Evolutionary conservation across 2,797 vertebrate genomes (phyloP), one percentile per base, ranked within the genome.

Genomic region (Tenualosa ilisha): DNA sequence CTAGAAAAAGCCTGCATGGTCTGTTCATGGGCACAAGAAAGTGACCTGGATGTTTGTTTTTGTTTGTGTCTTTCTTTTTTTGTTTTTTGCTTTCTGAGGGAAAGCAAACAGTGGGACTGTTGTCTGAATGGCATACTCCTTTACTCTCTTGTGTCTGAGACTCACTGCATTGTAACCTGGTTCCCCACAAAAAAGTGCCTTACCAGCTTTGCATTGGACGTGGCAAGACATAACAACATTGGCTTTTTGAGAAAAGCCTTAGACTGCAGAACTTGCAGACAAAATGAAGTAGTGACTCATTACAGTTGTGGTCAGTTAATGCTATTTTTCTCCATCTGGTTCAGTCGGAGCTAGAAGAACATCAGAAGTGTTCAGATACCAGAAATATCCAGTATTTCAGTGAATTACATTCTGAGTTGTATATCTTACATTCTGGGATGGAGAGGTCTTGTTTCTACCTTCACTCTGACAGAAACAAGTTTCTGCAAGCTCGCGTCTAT

Each of bases 21-120:
- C 95, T 97, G 95, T 96, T 96, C 96, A 97, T 97, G 96, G 94
- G 95, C 93, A 92, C 92, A 93, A 92, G 89, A 87, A 91, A 85
- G 85, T 82, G 65, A 46, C 72, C 72, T n/a, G 40, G 72, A 79
- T 43, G 20, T 20, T 46, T 5, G 50, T 51, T 51, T 51, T 5
- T 51, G 5, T 51, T 51, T 51, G 50, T 51, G 6, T 46, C 24
- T 68, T 61, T 63, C 1, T 12, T 20, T 43, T 3, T 46, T 79
- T 79, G 37, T 46, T 43, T 75, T 20, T 46, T 79, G 17, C 17
- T 79, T 79, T 79, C 37, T 43, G 40, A 46, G 43, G 37, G 37
- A 43, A 75, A 43, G 37, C 68, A 75, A 75, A 20, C 0, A 7
- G 68, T 43, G 31, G 68, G 37, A 43, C 37, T 7, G 40, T 79